Base-by-base conservation (phyloP, 2,797 vertebrate genomes). In the Ctenopoma multispine region DNA sequence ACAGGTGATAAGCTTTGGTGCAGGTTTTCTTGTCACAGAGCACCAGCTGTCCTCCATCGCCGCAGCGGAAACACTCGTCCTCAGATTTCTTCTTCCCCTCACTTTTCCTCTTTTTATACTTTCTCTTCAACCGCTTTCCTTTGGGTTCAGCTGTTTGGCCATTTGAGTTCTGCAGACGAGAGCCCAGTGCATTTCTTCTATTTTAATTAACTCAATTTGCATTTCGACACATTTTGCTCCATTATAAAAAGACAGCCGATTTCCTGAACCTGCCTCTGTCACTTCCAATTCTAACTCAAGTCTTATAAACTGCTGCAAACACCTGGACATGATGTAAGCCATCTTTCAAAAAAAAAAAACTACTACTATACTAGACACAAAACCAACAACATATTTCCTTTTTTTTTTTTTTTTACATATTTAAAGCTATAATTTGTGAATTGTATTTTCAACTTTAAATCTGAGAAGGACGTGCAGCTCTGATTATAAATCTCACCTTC, bases 31-130 rank as follows among this genome's bases (percentile, higher is more conserved):
- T 96, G 89, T 95, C 96, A 0, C 98, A 99, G 40, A 99, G 82
- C 4, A 99, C 97, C 86, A 99, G 93, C 86, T 99, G 95, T 0
- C 98, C 98, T 3, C 98, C 98, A 0, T 99, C 98, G 0, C 96
- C 93, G 0, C 98, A 99, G 80, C 98, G 98, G 92, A 99, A 99
- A 89, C 98, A 99, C 61, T 98, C 97, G 0, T 99, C 98, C 62
- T 99, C 98, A 0, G 97, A 98, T 46, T 92, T 95, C 72, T 97
- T 96, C 89, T 95, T 97, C 2, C 96, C 96, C 18, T 99, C 97
- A 0, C 85, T 91, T 70, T 89, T 94, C 43, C 87, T 87, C 80
- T 86, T 94, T 63, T 94, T 93, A 11, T 90, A 90, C 79, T 96
- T 98, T 56, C 97, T 97, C 95, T 97, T 98, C 83, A 88, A 57